Conservation (phyloP, 2,113 vertebrate species). For the Ovibos moschatus region DNA sequence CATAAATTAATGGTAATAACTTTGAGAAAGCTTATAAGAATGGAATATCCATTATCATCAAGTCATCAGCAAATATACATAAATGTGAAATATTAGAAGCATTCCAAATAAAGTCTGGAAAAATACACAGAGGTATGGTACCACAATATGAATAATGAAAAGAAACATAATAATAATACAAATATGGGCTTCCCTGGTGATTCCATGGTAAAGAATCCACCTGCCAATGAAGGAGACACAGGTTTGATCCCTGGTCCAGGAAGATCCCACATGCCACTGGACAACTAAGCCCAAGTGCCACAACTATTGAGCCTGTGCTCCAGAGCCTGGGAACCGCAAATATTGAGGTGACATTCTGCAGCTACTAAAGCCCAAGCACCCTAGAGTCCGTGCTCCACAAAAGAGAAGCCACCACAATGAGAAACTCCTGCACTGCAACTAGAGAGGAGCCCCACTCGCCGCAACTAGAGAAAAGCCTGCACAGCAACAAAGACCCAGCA, state of each 20-base stretch:
- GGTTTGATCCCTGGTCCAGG: not conserved
- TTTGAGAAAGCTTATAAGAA: not conserved
- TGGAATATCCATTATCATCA: not conserved
- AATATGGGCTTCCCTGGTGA: not conserved
- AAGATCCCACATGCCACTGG: not conserved
- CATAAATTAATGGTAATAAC: not conserved
- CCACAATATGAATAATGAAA: not conserved
- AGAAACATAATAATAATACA: not conserved
- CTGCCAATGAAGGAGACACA: not conserved
- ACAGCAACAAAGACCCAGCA: not conserved
- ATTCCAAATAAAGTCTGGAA: not conserved
- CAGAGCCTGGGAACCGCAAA: not conserved
- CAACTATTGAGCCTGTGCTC: not conserved
- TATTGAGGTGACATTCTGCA: not conserved
- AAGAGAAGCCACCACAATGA: not conserved
- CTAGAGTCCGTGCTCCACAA: not conserved
- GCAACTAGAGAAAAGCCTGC: not conserved
- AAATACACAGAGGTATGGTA: not conserved
- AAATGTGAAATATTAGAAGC: not conserved
- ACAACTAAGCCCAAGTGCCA: not conserved
- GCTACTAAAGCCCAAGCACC: not conserved
- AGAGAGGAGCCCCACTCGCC: not conserved
- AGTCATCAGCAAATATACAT: not conserved
- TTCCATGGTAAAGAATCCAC: not conserved
- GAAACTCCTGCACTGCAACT: not conserved